A percentile compares a stretch with the other conserved stretches of the same genome.
Evolutionary conservation across 1,140 invertebrate genomes (phyloP).

Genomic region (Drosophila arizonae): DNA sequence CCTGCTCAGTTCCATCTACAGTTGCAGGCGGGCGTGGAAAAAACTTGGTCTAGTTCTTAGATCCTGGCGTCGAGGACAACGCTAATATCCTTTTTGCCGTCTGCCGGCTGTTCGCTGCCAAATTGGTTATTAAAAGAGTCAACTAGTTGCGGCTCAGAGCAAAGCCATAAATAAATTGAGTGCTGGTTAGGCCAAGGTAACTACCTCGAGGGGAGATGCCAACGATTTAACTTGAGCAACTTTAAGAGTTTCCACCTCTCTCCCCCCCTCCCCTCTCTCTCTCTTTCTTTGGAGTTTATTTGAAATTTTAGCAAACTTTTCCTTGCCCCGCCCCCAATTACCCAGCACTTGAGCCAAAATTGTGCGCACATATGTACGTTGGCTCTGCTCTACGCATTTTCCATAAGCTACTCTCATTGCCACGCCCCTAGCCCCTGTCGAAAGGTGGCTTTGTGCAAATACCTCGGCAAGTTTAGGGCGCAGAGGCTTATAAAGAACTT

Average conservation of each 20-base stretch:
- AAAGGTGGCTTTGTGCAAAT: not conserved
- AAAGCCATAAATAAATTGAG: constrained; percentile 45
- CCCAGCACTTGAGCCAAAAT: not conserved
- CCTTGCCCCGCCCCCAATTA: not conserved
- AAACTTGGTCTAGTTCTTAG: constrained; percentile 32
- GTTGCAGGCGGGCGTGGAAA: constrained; percentile 2
- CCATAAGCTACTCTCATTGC: not conserved
- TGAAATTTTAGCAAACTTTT: constrained; percentile 27
- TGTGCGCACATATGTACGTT: not conserved
- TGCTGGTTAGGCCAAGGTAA: constrained; percentile 12
- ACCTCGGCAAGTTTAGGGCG: not conserved
- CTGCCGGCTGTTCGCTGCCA: constrained; percentile 31
- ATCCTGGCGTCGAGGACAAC: constrained; percentile 22
- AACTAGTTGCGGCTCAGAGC: constrained; percentile 40
- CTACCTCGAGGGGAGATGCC: too few species aligned
- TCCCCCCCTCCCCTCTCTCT: not conserved
- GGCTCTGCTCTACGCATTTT: constrained; percentile 1
- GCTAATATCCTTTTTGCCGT: constrained; percentile 58
- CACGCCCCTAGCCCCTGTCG: too few species aligned
- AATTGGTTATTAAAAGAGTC: constrained; percentile 77
- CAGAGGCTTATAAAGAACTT: not conserved
- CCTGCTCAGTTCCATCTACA: not conserved
- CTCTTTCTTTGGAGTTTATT: not conserved
- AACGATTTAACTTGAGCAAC: constrained; percentile 14
- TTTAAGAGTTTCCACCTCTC: constrained; percentile 17